Evolutionary conservation across 2,888 invertebrate genomes (phyloP).

Genomic region (Drosophila kokeensis): DNA sequence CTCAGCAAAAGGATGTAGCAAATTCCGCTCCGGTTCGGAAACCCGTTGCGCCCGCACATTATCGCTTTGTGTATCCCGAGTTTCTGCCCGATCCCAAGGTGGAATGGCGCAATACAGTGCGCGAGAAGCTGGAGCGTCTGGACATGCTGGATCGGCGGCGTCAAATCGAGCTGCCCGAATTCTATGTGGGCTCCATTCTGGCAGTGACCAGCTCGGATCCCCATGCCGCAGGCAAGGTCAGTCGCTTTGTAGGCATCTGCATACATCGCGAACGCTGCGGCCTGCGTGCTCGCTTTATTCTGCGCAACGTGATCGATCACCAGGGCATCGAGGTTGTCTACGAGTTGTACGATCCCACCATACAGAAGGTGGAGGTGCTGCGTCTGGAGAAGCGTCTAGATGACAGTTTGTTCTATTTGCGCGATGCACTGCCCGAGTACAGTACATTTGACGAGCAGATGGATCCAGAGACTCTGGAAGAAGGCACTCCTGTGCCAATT

Average conservation of each 20-base stretch:
- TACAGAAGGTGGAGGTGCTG: constrained; percentile 95
- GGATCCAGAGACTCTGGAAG: constrained; percentile 92
- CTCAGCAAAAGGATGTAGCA: constrained; percentile 45
- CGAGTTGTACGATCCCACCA: constrained; percentile 96
- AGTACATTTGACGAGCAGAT: constrained; percentile 97
- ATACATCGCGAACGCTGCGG: constrained; percentile 94
- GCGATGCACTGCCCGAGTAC: constrained; percentile 95
- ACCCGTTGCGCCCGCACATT: constrained; percentile 85
- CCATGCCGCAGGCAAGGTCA: constrained; percentile 93
- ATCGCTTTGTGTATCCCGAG: constrained; percentile 93
- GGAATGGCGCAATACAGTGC: constrained; percentile 90
- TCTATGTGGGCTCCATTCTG: constrained; percentile 97
- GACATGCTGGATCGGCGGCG: constrained; percentile 94
- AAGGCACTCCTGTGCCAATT: constrained; percentile 91
- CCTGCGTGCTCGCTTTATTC: constrained; percentile 92
- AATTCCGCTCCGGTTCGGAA: constrained; percentile 34
- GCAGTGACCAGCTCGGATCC: constrained; percentile 94
- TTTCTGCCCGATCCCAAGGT: constrained; percentile 95
- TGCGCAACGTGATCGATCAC: constrained; percentile 97
- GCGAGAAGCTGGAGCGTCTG: constrained; percentile 94
- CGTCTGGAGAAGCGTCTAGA: constrained; percentile 97
- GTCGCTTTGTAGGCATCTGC: constrained; percentile 93
- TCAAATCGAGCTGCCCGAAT: constrained; percentile 96
- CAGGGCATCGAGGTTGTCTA: constrained; percentile 89
- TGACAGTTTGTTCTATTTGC: constrained; percentile 93